Percentiles rank a stretch among this genome's conserved stretches.
phyloP scores from a whole-genome alignment of 2,888 invertebrate genomes.

The Notocelia uddmanniana region DNA sequence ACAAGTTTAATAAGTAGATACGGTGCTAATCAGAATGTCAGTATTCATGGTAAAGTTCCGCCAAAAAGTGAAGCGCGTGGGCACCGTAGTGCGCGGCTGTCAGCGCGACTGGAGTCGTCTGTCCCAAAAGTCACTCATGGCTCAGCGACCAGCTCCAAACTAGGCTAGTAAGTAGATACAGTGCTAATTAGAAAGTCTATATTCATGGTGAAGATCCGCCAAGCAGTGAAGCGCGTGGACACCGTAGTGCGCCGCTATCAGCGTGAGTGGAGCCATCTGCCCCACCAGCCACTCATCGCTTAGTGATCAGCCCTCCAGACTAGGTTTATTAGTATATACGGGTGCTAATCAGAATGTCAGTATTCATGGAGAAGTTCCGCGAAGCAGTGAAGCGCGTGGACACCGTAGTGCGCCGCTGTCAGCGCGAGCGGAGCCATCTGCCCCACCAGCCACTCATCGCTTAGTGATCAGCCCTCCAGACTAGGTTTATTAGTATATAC shows the following conservation, averaged over 20 bases:
- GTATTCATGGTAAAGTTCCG: constrained; percentile 70
- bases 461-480: constrained; percentile 64
- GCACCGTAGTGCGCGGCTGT: constrained; percentile 62
- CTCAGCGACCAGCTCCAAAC: constrained; percentile 71
- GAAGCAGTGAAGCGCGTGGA: constrained; percentile 61
- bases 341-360: constrained; percentile 48
- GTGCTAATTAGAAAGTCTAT: too few relatives aligned
- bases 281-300: too few relatives aligned
- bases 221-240: too few relatives aligned
- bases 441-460: constrained; percentile 74
- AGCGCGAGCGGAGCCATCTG: constrained; percentile 68
- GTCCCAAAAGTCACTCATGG: constrained; percentile 74
- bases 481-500: too few relatives aligned
- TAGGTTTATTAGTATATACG: neutral
- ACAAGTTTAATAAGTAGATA: too few relatives aligned
- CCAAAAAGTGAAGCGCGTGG: constrained; percentile 60
- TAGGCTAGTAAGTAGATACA: too few relatives aligned
- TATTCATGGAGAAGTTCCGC: constrained; percentile 70
- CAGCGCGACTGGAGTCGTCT: constrained; percentile 67
- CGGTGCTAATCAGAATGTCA: constrained; percentile 47
- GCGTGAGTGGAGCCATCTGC: too few relatives aligned
- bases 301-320: too few relatives aligned
- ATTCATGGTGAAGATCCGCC: too few relatives aligned
- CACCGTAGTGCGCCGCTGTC: constrained; percentile 60
- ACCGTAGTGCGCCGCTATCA: too few relatives aligned